Base-by-base conservation (phyloP, 1,140 invertebrate species). In the Papilio aristodemus region DNA sequence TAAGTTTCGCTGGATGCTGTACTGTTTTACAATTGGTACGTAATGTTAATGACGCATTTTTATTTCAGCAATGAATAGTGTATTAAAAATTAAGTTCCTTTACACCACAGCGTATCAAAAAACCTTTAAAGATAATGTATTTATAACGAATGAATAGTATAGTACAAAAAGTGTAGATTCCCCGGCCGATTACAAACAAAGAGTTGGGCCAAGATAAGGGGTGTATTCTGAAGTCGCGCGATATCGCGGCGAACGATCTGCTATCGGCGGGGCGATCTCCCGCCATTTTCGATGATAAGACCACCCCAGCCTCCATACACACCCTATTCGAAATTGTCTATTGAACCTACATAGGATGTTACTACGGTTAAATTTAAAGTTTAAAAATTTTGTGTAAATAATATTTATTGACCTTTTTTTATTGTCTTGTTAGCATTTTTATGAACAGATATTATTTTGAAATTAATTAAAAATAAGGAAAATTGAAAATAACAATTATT, bases 271-370 rank as follows among this genome's bases (percentile, higher is more conserved):
- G 36, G 22, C 57, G 69, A 79, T 81, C 79, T 71, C 67, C 43
- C 58, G 41, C 72, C 72, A 72, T 80, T 77, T 72, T 66, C 64
- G 71, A 72, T 73, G 76, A 80, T 75, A 79, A 76, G 60, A 41
- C 50, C 66, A 67, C 73, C 69, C 72, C 54, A 22, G n/a, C 39
- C 67, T 67, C 70, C 70, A 66, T 60, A 60, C 58, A 60, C 58
- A 38, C 58, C 58, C 58, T 32, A 36, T 38, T 36, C 27, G n/a
- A 37, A 46, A 27, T 43, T n/a, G 32, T 27, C 38, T 64, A 66
- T 63, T 27, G 41, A 32, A 46, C 4, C 32, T 1, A 36, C 25
- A 25, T 32, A 66, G 25, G 43, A 27, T 66, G 41, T 50, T 7
- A n/a, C n/a, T 46, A 66, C 36, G n/a, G 39, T 32, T 43, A 22